These are phyloP conservation scores for Margaritifera margaritifera DNA, from an alignment of 2,888 invertebrate species.

Conservation along the genomic window DNA sequence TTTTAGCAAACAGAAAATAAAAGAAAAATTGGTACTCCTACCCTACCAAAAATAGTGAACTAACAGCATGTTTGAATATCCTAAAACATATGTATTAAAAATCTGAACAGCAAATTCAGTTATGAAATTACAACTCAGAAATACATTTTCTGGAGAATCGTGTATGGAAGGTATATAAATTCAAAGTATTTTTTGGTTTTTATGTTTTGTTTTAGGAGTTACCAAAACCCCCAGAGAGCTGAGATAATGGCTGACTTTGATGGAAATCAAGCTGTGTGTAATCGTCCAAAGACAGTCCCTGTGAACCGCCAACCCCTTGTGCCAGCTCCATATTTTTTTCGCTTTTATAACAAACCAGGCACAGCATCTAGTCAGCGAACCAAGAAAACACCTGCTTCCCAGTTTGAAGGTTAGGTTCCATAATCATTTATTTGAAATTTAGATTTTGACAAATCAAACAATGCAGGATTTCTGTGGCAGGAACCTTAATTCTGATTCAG, in stretches of 20 bases:
- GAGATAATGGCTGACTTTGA: slow-evolving; percentile 59
- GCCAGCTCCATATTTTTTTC: slow-evolving; percentile 61
- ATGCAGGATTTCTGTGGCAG: no score
- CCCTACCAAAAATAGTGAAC: no score
- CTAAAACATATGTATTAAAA: no score
- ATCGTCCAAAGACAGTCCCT: slow-evolving; percentile 54
- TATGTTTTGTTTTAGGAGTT: slow-evolving; percentile 48
- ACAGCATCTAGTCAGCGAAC: slow-evolving; percentile 33
- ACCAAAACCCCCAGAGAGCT: slow-evolving; percentile 61
- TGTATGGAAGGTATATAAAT: no score
- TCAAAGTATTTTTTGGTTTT: slow-evolving; percentile 2
- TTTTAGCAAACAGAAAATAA: no score
- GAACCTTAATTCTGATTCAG: no score
- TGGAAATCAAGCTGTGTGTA: slow-evolving; percentile 15
- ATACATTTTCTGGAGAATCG: no score
- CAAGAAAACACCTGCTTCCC: slow-evolving; percentile 30
- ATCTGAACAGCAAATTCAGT: no score
- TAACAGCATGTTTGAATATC: no score
- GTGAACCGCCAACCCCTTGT: slow-evolving; percentile 52
- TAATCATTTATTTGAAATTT: not conserved
- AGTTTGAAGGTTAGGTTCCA: slow-evolving; percentile 33
- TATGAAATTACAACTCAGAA: no score
- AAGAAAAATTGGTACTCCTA: no score
- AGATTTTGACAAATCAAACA: no score
- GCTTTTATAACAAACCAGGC: slow-evolving; percentile 44